Percentiles rank a stretch among this genome's conserved stretches.
These are phyloP conservation scores for Takifugu rubripes DNA, from an alignment of 2,797 vertebrate species.

Conservation along the genomic window DNA sequence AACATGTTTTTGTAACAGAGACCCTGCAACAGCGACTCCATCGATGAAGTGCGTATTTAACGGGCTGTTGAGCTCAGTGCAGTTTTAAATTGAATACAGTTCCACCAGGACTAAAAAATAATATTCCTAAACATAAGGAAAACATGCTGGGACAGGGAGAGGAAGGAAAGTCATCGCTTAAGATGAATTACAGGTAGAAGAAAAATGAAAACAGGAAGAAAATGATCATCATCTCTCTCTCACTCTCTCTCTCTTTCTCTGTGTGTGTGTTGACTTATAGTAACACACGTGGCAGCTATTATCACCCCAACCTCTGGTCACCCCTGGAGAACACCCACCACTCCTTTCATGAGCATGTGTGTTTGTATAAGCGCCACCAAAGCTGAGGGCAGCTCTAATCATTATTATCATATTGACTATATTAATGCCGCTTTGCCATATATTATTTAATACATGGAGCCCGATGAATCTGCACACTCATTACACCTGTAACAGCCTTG, in stretches of 20 bases:
- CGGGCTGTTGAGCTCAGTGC: too few species aligned
- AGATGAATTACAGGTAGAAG: background rate
- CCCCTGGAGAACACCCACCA: constrained; percentile 38
- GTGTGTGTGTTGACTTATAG: constrained; percentile 59
- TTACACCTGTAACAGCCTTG: too few species aligned
- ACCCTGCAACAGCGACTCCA: too few species aligned
- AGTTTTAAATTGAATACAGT: too few species aligned
- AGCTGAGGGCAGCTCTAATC: constrained; percentile 9
- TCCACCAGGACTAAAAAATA: too few species aligned
- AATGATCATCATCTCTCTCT: constrained; percentile 16
- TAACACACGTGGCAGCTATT: constrained; percentile 75
- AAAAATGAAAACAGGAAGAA: constrained; percentile 1
- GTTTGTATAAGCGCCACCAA: constrained; percentile 35
- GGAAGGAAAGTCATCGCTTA: constrained; percentile 8
- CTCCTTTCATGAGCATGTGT: constrained; percentile 36
- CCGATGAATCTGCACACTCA: too few species aligned
- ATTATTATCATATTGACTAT: too few species aligned
- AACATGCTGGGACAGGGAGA: constrained; percentile 5
- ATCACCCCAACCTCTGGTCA: constrained; percentile 61
- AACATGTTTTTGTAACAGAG: too few species aligned
- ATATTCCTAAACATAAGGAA: background rate
- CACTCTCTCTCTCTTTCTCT: constrained; percentile 23
- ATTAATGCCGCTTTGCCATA: too few species aligned
- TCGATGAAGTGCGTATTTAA: too few species aligned
- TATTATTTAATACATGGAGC: too few species aligned